Base-by-base conservation (phyloP, 2,888 invertebrate genomes). In the Drosophila phalerata region DNA sequence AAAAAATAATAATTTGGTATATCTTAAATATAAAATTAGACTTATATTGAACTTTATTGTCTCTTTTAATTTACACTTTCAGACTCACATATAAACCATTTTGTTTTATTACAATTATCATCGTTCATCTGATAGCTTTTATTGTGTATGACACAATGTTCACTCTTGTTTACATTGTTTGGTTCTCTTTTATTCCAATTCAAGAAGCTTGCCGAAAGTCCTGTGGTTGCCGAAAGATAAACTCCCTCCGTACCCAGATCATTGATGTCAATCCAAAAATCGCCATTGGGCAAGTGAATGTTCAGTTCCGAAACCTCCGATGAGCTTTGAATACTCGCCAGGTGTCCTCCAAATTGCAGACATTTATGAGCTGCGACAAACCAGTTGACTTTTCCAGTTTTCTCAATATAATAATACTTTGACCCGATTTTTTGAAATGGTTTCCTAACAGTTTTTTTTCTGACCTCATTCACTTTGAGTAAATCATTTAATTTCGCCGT, bases 221-320 rank as follows among this genome's bases (percentile, higher is more conserved):
- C 56, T 0, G 56, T 63, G 0, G 13, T 10, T 6, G 17, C 9
- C 5, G 63, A 63, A 10, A 17, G 13, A 3, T 11, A 63, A 2
- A 6, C 11, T 3, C 40, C 48, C 40, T 63, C 48, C 5, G 9
- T 56, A 5, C 25, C 15, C 8, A 63, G 47, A 25, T 63, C 63
- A 13, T 40, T 63, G 2, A 63, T 10, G n/a, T 56, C 63, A 32
- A 63, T 56, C 63, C 56, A 63, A 32, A 56, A 63, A n/a, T 19
- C 11, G 2, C 1, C 1, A 2, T 2, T 1, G 4, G 22, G 0
- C 9, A 62, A 38, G 0, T 51, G 15, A 15, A 0, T 0, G 0
- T 17, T 10, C 32, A 5, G 51, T 25, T 0, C 43, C 52, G 25
- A 9, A 17, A 38, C 9, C 38, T 38, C 38, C 15, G 38, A 34